Evolutionary conservation across 2,888 invertebrate genomes (phyloP).

Genomic region (Sycophila texana): DNA sequence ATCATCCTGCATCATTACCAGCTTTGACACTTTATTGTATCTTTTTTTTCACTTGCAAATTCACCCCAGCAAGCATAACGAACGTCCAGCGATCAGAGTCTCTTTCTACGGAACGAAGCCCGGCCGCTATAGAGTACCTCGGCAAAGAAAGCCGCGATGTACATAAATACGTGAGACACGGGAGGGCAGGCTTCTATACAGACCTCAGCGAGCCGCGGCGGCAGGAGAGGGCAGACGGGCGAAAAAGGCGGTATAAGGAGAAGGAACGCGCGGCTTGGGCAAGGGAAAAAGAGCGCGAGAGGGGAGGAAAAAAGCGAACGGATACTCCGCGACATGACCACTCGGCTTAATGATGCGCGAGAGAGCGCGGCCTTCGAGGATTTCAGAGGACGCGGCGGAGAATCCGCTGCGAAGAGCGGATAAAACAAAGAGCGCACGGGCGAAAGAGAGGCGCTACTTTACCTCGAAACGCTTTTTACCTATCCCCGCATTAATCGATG

Average conservation of each 20-base stretch:
- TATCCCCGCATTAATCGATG: conserved; percentile 60
- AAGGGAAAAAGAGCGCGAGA: conserved; percentile 45
- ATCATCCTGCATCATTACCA: no score
- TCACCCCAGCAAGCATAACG: no score
- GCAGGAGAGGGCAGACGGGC: conserved; percentile 11
- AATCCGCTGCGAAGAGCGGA: conserved; percentile 5
- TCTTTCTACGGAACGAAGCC: neutral
- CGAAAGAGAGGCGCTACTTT: conserved; percentile 41
- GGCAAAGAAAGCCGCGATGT: conserved; percentile 14
- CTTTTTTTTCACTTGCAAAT: no score
- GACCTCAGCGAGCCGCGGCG: neutral
- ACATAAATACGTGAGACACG: conserved; percentile 16
- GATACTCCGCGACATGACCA: conserved; percentile 67
- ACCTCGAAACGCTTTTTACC: conserved; percentile 61
- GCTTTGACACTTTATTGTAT: no score
- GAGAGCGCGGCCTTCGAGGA: conserved; percentile 61
- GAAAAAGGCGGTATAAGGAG: conserved; percentile 29
- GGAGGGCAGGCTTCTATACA: neutral
- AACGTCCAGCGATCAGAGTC: no score
- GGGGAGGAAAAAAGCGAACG: conserved; percentile 60
- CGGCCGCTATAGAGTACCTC: neutral
- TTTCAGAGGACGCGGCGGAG: conserved; percentile 52
- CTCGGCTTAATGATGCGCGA: conserved; percentile 72
- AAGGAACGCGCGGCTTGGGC: conserved; percentile 26
- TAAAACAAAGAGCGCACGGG: conserved; percentile 7